phyloP scores from a whole-genome alignment of 2,797 vertebrate species.

The Neosalanx taihuensis region DNA sequence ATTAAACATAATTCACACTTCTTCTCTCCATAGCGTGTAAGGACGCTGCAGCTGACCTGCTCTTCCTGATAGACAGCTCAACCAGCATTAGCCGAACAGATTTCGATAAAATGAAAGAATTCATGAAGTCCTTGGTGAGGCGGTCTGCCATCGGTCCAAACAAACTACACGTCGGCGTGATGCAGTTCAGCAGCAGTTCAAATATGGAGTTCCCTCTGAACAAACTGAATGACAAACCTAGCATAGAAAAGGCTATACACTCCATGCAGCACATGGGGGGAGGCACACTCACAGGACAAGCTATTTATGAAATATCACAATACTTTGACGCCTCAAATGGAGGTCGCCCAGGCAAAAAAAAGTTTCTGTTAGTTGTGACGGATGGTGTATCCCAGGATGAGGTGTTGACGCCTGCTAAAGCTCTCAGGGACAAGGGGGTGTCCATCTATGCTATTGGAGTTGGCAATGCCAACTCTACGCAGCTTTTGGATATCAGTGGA shows the following conservation, averaged over 20 bases:
- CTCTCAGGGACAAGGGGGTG: conserved; percentile 72
- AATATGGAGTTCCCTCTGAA: conserved; percentile 72
- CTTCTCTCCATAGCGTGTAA: conserved; percentile 70
- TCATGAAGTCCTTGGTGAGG: conserved; percentile 68
- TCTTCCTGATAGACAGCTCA: conserved; percentile 81
- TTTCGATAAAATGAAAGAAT: conserved; percentile 73
- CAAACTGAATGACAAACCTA: conserved; percentile 32
- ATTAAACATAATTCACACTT: neutral
- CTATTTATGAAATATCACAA: conserved; percentile 55
- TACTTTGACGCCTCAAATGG: conserved; percentile 51
- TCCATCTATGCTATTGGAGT: conserved; percentile 79
- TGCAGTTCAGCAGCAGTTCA: conserved; percentile 70
- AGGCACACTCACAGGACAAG: conserved; percentile 70
- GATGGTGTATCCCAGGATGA: conserved; percentile 78
- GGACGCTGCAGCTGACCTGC: conserved; percentile 68
- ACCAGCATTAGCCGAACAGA: conserved; percentile 62
- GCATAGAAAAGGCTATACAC: conserved; percentile 55
- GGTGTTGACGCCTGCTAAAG: conserved; percentile 63
- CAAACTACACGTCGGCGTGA: conserved; percentile 75
- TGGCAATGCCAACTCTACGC: conserved; percentile 62
- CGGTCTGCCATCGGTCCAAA: conserved; percentile 66
- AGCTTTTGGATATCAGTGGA: conserved; percentile 76
- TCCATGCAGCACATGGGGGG: conserved; percentile 46
- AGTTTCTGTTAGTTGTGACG: conserved; percentile 80
- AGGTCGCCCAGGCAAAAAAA: conserved; percentile 62